A percentile compares a stretch with the other conserved stretches of the same genome.
phyloP scores from a whole-genome alignment of 2,797 vertebrate species.

The Argentina silus region DNA sequence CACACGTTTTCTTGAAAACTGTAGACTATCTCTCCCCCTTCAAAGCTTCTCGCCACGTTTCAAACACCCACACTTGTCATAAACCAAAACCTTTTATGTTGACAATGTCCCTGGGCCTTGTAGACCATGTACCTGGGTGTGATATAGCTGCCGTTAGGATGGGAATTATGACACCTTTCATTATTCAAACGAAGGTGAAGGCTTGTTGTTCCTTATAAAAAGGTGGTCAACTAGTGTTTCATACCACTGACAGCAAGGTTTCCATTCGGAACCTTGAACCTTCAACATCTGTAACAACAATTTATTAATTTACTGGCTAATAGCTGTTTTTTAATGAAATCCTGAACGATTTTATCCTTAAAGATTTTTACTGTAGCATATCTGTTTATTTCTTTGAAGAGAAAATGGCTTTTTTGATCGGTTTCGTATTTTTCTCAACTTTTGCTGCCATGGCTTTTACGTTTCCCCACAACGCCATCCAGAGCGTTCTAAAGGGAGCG shows the following conservation, averaged over 20 bases:
- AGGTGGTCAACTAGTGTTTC: conserved; percentile 16
- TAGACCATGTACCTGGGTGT: conserved; percentile 51
- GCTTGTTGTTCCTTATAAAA: conserved; percentile 56
- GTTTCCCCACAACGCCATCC: conserved; percentile 55
- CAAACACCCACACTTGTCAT: conserved; percentile 45
- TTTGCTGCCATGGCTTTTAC: conserved; percentile 38
- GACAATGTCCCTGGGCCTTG: conserved; percentile 42
- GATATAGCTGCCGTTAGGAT: conserved; percentile 62
- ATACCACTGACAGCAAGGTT: conserved; percentile 77
- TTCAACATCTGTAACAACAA: conserved; percentile 6
- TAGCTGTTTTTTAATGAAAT: background rate
- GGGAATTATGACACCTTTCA: conserved; percentile 71
- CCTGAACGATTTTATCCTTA: background rate
- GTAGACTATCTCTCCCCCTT: background rate
- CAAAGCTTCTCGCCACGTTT: background rate
- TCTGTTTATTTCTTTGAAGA: background rate
- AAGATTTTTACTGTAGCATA: background rate
- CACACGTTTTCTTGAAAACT: no score
- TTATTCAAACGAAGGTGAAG: conserved; percentile 53
- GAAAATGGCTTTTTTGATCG: conserved; percentile 57
- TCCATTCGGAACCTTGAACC: conserved; percentile 76
- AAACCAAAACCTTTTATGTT: conserved; percentile 49
- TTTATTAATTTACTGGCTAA: background rate
- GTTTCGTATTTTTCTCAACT: conserved; percentile 47
- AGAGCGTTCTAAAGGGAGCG: conserved; percentile 35